phyloP scores from a whole-genome alignment of 2,113 vertebrate species.

The Heloderma charlesbogerti region DNA sequence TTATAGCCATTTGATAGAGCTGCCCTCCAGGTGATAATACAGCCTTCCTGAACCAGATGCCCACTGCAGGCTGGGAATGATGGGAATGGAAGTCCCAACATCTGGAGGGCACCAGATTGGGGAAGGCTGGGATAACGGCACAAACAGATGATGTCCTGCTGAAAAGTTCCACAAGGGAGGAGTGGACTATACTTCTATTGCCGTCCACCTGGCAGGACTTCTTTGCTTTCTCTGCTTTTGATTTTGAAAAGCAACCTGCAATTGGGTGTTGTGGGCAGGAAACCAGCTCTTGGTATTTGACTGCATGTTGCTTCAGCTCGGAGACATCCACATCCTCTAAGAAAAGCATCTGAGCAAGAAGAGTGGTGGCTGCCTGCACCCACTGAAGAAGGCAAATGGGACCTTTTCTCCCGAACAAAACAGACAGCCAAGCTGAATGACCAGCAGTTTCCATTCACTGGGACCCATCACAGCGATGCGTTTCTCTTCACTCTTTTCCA shows the following conservation, averaged over 20 bases:
- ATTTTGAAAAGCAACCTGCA: neutral
- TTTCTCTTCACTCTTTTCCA: fast-evolving
- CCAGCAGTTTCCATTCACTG: neutral
- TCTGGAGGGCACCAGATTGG: too few relatives aligned
- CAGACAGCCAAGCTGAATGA: fast-evolving
- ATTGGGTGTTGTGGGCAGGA: constrained; percentile 50
- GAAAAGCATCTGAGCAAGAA: neutral
- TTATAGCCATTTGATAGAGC: neutral
- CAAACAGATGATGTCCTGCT: neutral
- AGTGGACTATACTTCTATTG: neutral
- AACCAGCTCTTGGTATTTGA: neutral
- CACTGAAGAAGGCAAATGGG: fast-evolving
- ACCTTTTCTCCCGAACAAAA: neutral
- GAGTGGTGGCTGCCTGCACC: fast-evolving
- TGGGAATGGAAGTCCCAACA: too few relatives aligned
- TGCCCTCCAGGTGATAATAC: neutral
- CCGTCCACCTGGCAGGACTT: neutral
- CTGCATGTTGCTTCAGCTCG: neutral
- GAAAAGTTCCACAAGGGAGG: neutral
- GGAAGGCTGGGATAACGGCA: neutral
- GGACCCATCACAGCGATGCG: fast-evolving
- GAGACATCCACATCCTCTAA: neutral
- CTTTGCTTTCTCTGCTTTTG: neutral
- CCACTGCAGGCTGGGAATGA: too few relatives aligned
- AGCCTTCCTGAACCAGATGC: too few relatives aligned